A percentile compares a stretch with the other conserved stretches of the same genome.
Conservation (phyloP, 1,140 invertebrate genomes). For the Ganaspis sp. region DNA sequence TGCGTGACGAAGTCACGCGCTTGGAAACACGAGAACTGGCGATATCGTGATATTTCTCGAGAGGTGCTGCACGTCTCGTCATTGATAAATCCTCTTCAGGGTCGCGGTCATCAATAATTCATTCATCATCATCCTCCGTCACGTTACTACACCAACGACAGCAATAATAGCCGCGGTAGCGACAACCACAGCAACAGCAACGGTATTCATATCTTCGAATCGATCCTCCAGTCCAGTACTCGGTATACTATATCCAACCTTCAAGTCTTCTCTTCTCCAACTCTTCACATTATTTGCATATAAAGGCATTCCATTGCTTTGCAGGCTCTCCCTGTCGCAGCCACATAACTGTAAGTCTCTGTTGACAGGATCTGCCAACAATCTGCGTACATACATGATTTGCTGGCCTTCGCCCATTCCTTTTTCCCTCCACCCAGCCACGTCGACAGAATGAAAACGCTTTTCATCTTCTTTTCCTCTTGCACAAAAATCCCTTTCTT, state of each 20-base stretch:
- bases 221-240: constrained; percentile 54
- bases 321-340: constrained; percentile 63
- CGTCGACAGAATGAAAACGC: constrained; percentile 29
- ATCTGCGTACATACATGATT: constrained; percentile 72
- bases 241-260: constrained; percentile 36
- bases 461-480: constrained; percentile 37
- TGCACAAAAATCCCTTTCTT: constrained; percentile 35
- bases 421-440: constrained; percentile 43
- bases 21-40: constrained; percentile 28
- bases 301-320: constrained; percentile 75
- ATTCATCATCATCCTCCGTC: constrained; percentile 69
- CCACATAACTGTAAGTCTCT: constrained; percentile 73
- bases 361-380: constrained; percentile 75
- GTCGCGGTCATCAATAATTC: constrained; percentile 72
- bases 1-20: constrained; percentile 22
- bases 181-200: constrained; percentile 52
- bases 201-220: constrained; percentile 70
- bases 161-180: constrained; percentile 38
- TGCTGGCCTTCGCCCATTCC: constrained; percentile 60
- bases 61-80: constrained; percentile 48
- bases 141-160: constrained; percentile 30
- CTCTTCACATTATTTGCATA: constrained; percentile 72
- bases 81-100: constrained; percentile 63
- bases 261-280: constrained; percentile 57
- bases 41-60: constrained; percentile 45